Conservation (phyloP, 2,113 vertebrate genomes). For the Caretta caretta region DNA sequence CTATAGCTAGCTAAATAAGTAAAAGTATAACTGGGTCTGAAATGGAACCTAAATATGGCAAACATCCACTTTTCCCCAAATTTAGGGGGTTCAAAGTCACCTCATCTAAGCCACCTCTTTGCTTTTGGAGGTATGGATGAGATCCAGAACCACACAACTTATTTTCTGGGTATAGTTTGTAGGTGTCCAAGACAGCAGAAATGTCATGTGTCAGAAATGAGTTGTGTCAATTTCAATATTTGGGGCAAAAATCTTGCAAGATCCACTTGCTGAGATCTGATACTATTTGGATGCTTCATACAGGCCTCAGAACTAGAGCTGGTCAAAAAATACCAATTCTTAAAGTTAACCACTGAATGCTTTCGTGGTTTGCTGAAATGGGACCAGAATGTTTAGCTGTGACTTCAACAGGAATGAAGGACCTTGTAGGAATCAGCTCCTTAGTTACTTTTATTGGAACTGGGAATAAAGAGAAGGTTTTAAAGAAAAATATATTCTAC, state of each 20-base stretch:
- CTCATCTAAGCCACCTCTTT: background rate
- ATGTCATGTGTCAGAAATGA: background rate
- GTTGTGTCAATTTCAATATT: constrained; percentile 22
- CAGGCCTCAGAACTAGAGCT: background rate
- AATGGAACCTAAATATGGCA: background rate
- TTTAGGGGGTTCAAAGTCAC: background rate
- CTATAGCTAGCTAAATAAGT: background rate
- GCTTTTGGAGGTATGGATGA: background rate
- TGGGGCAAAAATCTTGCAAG: background rate
- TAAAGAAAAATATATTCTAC: constrained; percentile 31
- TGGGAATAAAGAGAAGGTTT: constrained; percentile 17
- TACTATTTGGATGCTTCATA: background rate
- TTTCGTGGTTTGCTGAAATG: background rate
- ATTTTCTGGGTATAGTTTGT: constrained; percentile 17
- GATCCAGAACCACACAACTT: background rate
- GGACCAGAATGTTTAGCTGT: constrained; percentile 22
- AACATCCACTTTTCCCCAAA: background rate
- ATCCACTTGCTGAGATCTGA: background rate
- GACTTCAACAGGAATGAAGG: background rate
- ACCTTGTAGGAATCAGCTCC: background rate
- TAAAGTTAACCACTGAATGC: constrained; percentile 2
- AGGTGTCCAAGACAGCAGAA: background rate
- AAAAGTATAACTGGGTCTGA: background rate
- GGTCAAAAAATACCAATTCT: background rate
- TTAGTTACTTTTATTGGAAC: constrained; percentile 39